These are phyloP conservation scores for Salticus scenicus DNA, from an alignment of 2,888 invertebrate genomes.

Conservation along the genomic window DNA sequence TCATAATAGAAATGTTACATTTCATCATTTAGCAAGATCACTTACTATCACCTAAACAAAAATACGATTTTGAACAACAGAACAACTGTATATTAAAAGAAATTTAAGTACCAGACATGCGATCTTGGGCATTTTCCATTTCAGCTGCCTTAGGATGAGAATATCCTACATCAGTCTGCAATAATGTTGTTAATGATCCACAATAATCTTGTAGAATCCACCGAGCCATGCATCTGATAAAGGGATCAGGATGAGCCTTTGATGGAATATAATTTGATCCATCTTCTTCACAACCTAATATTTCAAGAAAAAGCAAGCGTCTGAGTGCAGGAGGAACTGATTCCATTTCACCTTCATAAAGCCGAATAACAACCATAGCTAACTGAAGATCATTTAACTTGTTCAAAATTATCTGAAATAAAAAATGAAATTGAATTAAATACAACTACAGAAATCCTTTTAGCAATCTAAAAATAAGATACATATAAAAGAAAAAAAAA, in stretches of 20 bases:
- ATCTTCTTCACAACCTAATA: slow-evolving; percentile 79
- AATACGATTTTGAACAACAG: no score
- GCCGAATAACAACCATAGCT: slow-evolving; percentile 92
- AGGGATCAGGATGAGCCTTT: slow-evolving; percentile 93
- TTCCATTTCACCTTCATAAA: slow-evolving; percentile 89
- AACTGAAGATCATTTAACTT: slow-evolving; percentile 96
- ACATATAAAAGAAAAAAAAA: no score
- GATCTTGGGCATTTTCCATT: slow-evolving; percentile 69
- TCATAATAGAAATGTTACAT: no score
- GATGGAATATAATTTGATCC: slow-evolving; percentile 81
- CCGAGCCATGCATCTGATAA: slow-evolving; percentile 96
- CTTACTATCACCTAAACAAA: no score
- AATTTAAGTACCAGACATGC: slow-evolving; percentile 51
- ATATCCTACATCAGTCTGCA: slow-evolving; percentile 86
- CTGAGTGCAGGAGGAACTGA: slow-evolving; percentile 83
- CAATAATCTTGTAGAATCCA: slow-evolving; percentile 96
- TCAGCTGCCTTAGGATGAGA: slow-evolving; percentile 72
- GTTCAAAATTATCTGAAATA: slow-evolving; percentile 84
- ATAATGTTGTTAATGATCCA: slow-evolving; percentile 88
- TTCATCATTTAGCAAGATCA: no score
- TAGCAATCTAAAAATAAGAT: no score
- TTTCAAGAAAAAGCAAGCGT: slow-evolving; percentile 83
- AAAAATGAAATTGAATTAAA: not conserved
- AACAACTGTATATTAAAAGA: no score
- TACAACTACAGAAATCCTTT: no score